A percentile compares a stretch with the other conserved stretches of the same genome.
Evolutionary conservation across 2,888 invertebrate genomes (phyloP).

Genomic region (Lottia scabra): DNA sequence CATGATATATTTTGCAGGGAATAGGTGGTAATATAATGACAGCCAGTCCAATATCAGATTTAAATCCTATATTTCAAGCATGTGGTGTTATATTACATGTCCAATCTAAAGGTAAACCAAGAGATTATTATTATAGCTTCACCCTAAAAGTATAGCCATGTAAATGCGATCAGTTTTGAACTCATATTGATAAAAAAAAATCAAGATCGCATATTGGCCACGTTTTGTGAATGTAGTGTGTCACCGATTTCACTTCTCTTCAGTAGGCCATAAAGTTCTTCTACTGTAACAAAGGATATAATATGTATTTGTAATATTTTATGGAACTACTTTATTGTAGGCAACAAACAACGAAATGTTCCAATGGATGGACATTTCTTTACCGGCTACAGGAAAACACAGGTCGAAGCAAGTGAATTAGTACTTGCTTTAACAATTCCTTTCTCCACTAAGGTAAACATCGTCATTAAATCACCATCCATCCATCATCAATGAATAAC

Average conservation of each 20-base stretch:
- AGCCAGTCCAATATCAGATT: constrained; percentile 94
- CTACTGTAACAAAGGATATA: too few relatives aligned
- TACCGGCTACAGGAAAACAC: constrained; percentile 85
- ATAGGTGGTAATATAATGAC: constrained; percentile 94
- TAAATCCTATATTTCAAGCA: constrained; percentile 91
- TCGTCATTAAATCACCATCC: too few relatives aligned
- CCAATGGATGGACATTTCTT: constrained; percentile 83
- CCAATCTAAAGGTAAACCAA: constrained; percentile 38
- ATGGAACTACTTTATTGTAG: constrained; percentile 29
- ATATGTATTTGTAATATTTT: too few relatives aligned
- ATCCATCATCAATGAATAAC: too few relatives aligned
- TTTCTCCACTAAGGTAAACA: constrained; percentile 69
- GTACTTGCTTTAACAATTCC: constrained; percentile 84
- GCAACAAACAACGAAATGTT: constrained; percentile 67
- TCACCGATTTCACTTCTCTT: too few relatives aligned
- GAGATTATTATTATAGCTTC: neutral
- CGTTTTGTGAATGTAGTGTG: too few relatives aligned
- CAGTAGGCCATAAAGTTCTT: too few relatives aligned
- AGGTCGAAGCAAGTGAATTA: constrained; percentile 81
- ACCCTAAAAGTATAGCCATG: neutral
- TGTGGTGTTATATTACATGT: constrained; percentile 69
- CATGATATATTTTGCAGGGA: constrained; percentile 71
- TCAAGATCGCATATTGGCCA: too few relatives aligned
- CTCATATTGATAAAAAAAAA: too few relatives aligned
- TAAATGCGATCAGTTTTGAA: too few relatives aligned